These are phyloP conservation scores for Zaprionus vittiger DNA, from an alignment of 1,140 invertebrate genomes.

Conservation along the genomic window DNA sequence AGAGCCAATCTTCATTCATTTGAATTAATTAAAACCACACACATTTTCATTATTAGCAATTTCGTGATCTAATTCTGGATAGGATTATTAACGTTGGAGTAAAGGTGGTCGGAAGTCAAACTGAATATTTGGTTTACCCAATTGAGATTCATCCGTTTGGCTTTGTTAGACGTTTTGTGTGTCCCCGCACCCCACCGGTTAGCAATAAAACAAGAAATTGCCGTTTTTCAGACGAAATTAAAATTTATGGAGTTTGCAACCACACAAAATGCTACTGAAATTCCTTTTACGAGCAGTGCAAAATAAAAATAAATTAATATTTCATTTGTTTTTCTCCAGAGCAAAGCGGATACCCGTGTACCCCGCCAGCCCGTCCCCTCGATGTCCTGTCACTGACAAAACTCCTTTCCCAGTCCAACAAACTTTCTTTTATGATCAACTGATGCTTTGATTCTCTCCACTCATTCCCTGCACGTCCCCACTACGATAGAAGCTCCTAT, in stretches of 20 bases:
- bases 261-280: slow-evolving; percentile 15
- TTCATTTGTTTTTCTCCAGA: slow-evolving; percentile 50
- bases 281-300: slow-evolving; percentile 62
- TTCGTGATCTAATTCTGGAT: too few relatives aligned
- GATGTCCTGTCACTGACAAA: not conserved
- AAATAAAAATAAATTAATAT: slow-evolving; percentile 74
- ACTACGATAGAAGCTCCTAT: slow-evolving; percentile 34
- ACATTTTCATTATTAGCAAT: too few relatives aligned
- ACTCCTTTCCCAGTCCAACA: slow-evolving; percentile 32
- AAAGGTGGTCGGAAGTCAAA: too few relatives aligned
- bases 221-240: slow-evolving; percentile 53
- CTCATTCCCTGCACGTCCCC: slow-evolving; percentile 7
- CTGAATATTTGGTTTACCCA: too few relatives aligned
- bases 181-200: too few relatives aligned
- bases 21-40: too few relatives aligned
- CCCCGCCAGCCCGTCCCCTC: not conserved
- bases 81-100: too few relatives aligned
- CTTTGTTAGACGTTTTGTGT: too few relatives aligned
- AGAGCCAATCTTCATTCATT: too few relatives aligned
- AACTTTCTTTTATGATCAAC: slow-evolving; percentile 67
- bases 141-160: too few relatives aligned
- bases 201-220: slow-evolving; percentile 39
- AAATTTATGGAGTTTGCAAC: slow-evolving; percentile 50
- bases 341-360: not conserved
- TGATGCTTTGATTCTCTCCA: slow-evolving; percentile 9